These are phyloP conservation scores for Heterocephalus glaber DNA, from an alignment of 2,113 vertebrate genomes.

Conservation along the genomic window DNA sequence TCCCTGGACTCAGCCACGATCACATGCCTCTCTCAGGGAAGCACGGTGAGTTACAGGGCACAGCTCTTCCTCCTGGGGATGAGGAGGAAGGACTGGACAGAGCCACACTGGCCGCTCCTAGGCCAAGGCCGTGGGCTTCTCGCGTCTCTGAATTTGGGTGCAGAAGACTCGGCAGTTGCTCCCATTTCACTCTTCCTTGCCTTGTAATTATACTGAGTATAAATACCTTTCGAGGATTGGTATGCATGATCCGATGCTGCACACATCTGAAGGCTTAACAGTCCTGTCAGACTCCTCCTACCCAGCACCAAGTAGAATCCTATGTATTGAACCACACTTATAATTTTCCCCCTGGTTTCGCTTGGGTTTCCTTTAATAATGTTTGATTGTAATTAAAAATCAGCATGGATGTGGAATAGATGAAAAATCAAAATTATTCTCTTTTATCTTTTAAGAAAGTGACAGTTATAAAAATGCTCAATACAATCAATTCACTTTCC, in stretches of 20 bases:
- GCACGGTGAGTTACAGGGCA: background rate
- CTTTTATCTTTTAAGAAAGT: constrained; percentile 81
- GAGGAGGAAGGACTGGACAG: background rate
- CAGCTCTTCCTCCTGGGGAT: background rate
- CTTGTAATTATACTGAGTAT: constrained; percentile 38
- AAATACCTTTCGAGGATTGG: constrained; percentile 50
- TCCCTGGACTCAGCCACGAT: background rate
- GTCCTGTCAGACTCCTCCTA: background rate
- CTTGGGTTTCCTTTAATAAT: constrained; percentile 78
- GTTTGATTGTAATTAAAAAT: constrained; percentile 80
- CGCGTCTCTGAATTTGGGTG: constrained; percentile 1
- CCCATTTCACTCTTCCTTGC: background rate
- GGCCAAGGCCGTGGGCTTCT: background rate
- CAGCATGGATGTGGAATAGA: constrained; percentile 60
- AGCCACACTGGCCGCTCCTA: background rate
- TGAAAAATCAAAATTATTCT: constrained; percentile 80
- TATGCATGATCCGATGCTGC: constrained; percentile 56
- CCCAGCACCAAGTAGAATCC: constrained; percentile 21
- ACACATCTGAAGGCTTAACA: constrained; percentile 48
- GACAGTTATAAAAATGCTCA: constrained; percentile 79
- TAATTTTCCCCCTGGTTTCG: constrained; percentile 68
- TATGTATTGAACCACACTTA: constrained; percentile 61
- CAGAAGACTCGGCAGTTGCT: background rate
- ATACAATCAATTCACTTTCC: constrained; percentile 79
- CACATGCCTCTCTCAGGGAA: background rate